These are phyloP conservation scores for Amorpha juglandis DNA, from an alignment of 2,888 invertebrate species.

Conservation along the genomic window DNA sequence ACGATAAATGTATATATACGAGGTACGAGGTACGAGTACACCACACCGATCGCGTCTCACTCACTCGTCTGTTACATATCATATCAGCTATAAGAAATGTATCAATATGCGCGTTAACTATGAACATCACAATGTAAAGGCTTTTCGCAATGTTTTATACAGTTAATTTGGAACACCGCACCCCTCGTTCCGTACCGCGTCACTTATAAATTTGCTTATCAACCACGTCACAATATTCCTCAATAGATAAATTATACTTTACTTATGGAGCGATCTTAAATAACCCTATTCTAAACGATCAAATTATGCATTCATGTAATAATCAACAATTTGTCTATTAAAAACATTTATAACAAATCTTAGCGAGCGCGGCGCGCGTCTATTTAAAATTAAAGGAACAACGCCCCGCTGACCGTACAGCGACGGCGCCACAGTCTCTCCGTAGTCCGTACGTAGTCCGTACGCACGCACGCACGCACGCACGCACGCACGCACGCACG, in stretches of 20 bases:
- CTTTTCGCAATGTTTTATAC: constrained; percentile 68
- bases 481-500: too few relatives aligned
- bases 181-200: constrained; percentile 74
- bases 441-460: constrained; percentile 44
- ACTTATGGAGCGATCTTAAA: constrained; percentile 84
- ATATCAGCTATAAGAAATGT: constrained; percentile 76
- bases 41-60: constrained; percentile 71
- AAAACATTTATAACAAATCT: constrained; percentile 78
- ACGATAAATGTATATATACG: constrained; percentile 53
- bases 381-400: constrained; percentile 70
- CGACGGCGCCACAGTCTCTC: constrained; percentile 34
- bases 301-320: constrained; percentile 79
- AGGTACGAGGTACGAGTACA: constrained; percentile 71
- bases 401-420: constrained; percentile 8
- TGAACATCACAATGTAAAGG: constrained; percentile 81
- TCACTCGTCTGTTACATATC: constrained; percentile 60
- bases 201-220: constrained; percentile 74
- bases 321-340: constrained; percentile 77
- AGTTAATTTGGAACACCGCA: constrained; percentile 74
- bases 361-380: constrained; percentile 51
- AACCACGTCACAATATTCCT: constrained; percentile 70
- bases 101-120: constrained; percentile 75
- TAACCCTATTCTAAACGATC: constrained; percentile 83
- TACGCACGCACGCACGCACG: too few relatives aligned
- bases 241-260: constrained; percentile 82